Percentiles rank a stretch among this genome's conserved stretches.
These are phyloP conservation scores for Habrosyne pyritoides DNA, from an alignment of 2,888 invertebrate genomes.

Conservation along the genomic window DNA sequence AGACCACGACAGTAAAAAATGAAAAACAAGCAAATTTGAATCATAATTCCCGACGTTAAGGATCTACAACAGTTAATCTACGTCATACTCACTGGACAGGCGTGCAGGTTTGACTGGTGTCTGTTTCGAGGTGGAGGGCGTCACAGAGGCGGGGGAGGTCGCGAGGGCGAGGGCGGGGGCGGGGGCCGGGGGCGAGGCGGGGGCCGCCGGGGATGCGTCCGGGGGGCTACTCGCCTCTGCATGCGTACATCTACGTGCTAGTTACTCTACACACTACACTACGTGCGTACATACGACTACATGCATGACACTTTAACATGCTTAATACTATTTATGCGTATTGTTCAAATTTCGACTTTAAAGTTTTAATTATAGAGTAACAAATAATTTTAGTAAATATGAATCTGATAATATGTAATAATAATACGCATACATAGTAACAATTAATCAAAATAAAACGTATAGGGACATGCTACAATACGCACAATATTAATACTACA, in stretches of 20 bases:
- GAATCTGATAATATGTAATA: no score
- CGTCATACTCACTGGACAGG: constrained; percentile 74
- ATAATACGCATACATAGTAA: constrained; percentile 34
- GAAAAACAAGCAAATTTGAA: constrained; percentile 30
- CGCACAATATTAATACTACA: constrained; percentile 17
- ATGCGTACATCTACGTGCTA: constrained; percentile 80
- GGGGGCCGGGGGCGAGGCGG: constrained; percentile 34
- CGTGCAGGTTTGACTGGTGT: constrained; percentile 77
- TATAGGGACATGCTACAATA: constrained; percentile 30
- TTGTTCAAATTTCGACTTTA: constrained; percentile 12
- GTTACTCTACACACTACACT: constrained; percentile 62
- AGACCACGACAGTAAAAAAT: no score
- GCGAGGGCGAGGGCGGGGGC: constrained; percentile 31
- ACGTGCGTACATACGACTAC: constrained; percentile 52
- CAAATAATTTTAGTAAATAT: background rate
- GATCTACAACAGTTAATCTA: constrained; percentile 28
- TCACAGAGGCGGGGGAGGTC: constrained; percentile 27
- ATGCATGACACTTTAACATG: constrained; percentile 40
- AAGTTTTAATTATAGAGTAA: constrained; percentile 6
- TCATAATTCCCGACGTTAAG: constrained; percentile 24
- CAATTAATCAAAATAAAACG: constrained; percentile 17
- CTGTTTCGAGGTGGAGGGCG: constrained; percentile 60
- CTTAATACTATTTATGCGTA: constrained; percentile 29
- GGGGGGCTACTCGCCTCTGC: constrained; percentile 63
- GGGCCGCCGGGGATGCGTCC: constrained; percentile 36